Percentiles rank a stretch among this genome's conserved stretches.
Evolutionary conservation across 2,113 vertebrate genomes (phyloP).

Genomic region (Rhinolophus sinicus): DNA sequence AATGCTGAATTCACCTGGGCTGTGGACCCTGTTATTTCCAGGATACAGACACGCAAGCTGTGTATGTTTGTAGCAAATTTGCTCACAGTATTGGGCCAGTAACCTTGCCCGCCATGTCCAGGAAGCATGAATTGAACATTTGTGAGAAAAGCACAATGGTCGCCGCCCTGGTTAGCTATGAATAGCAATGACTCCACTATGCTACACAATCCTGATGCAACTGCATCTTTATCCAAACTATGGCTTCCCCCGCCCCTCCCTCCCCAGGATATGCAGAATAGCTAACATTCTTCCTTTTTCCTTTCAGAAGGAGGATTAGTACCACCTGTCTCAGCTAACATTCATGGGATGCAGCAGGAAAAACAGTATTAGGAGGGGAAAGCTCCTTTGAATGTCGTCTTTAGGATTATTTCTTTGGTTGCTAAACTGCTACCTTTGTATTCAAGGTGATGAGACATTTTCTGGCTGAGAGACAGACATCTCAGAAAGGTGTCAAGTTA

Average conservation of each 20-base stretch:
- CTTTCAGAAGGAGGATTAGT: slow-evolving; percentile 77
- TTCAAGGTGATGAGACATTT: slow-evolving; percentile 78
- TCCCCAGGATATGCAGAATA: slow-evolving; percentile 58
- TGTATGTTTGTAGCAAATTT: background rate
- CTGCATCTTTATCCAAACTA: slow-evolving; percentile 28
- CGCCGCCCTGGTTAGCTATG: background rate
- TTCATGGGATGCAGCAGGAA: slow-evolving; percentile 79
- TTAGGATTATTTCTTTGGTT: slow-evolving; percentile 75
- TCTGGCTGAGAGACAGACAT: slow-evolving; percentile 71
- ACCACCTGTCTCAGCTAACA: slow-evolving; percentile 80
- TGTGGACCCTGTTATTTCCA: background rate
- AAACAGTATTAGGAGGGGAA: slow-evolving; percentile 75
- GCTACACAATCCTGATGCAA: slow-evolving; percentile 10
- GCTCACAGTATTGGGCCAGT: background rate
- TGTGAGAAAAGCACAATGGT: slow-evolving; percentile 39
- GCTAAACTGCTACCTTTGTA: slow-evolving; percentile 78
- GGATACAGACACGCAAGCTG: background rate
- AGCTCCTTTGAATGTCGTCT: slow-evolving; percentile 73
- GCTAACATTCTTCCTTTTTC: slow-evolving; percentile 74
- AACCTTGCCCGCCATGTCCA: background rate
- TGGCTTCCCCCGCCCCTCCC: background rate
- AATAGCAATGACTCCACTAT: slow-evolving; percentile 40
- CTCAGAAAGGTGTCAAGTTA: slow-evolving; percentile 73
- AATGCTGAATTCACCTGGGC: background rate
- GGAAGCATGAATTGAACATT: slow-evolving; percentile 10